Evolutionary conservation across 1,140 invertebrate genomes (phyloP).

Genomic region (Scylla paramamosain): DNA sequence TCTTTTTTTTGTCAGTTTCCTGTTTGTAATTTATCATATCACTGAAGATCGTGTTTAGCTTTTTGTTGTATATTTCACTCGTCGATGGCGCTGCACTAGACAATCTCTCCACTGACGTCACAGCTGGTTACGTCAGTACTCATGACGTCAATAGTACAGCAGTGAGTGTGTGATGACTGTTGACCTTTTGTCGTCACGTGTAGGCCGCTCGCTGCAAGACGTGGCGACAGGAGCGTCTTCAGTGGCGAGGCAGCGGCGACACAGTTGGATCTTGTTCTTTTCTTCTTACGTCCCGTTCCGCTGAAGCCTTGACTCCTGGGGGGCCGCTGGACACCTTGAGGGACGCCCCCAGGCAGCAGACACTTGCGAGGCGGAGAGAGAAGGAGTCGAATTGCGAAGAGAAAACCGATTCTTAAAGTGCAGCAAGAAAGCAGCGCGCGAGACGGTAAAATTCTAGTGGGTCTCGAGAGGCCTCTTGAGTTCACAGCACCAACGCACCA

Average conservation of each 20-base stretch:
- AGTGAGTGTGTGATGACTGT: not conserved
- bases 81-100: not conserved
- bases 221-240: too few relatives aligned
- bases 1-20: not conserved
- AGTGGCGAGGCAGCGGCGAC: too few relatives aligned
- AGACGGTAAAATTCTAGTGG: conserved; percentile 8
- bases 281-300: too few relatives aligned
- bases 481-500: conserved; percentile 7
- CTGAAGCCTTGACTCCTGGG: not conserved
- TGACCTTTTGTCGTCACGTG: not conserved
- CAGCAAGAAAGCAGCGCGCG: not conserved
- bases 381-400: not conserved
- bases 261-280: too few relatives aligned
- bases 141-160: not conserved
- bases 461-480: conserved; percentile 9
- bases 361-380: not conserved
- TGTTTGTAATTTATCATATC: not conserved
- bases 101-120: not conserved
- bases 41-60: not conserved
- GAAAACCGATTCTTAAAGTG: conserved; percentile 23
- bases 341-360: not conserved
- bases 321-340: not conserved
- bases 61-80: not conserved
- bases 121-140: not conserved
- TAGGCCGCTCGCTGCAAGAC: not conserved